Base-by-base conservation (phyloP, 2,113 vertebrate genomes). In the Phycodurus eques region DNA sequence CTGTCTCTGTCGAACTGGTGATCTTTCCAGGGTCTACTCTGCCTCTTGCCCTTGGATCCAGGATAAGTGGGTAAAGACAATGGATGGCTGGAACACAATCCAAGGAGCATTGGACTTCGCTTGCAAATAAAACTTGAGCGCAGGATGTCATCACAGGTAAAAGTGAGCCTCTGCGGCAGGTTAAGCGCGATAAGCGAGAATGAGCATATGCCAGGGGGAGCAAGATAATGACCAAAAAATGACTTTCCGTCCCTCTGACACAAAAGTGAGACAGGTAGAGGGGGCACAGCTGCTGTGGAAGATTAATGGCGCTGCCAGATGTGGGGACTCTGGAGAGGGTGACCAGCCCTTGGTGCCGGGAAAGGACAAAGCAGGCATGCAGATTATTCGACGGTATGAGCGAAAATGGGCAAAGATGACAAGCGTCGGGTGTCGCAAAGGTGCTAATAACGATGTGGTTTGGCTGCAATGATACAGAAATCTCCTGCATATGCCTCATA, bases 251-350 rank as follows among this genome's bases (percentile, higher is more conserved):
- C 86, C 87, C 79, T 84, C 78, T 86, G 87, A 86, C 87, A 90
- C 86, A 90, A 90, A 87, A 66, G 87, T 88, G 81, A 84, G 86
- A 86, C 85, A 85, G 88, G 83, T 90, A 87, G 75, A 57, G 87
- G 85, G 44, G 85, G 79, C 88, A 89, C 85, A 90, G 85, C 86
- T 88, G 83, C 83, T 80, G 72, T 70, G 81, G 77, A 87, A 90
- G 90, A 93, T 93, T 92, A 90, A 93, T 89, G 87, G 85, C 71
- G 79, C 86, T 88, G 91, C 87, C 85, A 90, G 83, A 88, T 83
- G 86, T 82, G 84, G 80, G 79, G 71, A 83, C 84, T 89, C 86
- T 76, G 74, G 78, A 87, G 83, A 88, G 83, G 85, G 75, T 86
- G 90, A 88, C 87, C 88, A 80, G 80, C 76, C 77, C 74, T 62